Evolutionary conservation across 2,797 vertebrate genomes (phyloP), one percentile per base, ranked within the genome.

Genomic region (Decapterus maruadsi): DNA sequence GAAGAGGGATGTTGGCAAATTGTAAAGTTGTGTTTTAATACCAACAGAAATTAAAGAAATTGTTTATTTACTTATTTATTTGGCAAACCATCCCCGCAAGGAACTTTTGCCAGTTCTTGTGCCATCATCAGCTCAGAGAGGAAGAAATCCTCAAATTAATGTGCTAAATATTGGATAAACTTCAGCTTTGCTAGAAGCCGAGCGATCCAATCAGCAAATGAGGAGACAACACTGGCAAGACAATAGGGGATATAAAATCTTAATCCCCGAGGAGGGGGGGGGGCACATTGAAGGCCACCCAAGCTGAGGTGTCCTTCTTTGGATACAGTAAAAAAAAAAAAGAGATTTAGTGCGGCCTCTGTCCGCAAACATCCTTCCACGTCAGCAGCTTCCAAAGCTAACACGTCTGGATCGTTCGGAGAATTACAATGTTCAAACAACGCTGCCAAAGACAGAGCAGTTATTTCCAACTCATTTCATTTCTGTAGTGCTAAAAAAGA

Each of bases 401-500:
- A 96, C 95, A 95, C 93, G 88, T 83, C 93, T 87, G 89, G 86
- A 95, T 96, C 95, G 95, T 94, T 89, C 80, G 77, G 83, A 88
- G 94, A 95, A 94, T 96, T 94, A 94, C 90, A 92, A 95, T 90
- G 90, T 94, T 89, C 90, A 93, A 89, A 93, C 82, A 26, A 94
- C 94, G 75, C 90, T 92, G 89, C 94, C 94, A 90, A 96, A 93
- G 93, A 93, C 93, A 94, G 89, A 92, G 88, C 77, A 86, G 87
- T 96, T 97, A 94, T 94, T 97, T 97, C 94, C 94, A 93, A 93
- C 85, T 95, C 92, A 93, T 94, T 96, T 95, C 84, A 87, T 95
- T 94, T 92, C 83, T 54, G 78, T 75, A 76, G 77, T 83, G 87
- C 90, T 85, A 94, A 53, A 16, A 69, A 45, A 68, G 55, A 40